Percentiles rank a stretch among this genome's conserved stretches.
These are phyloP conservation scores for Eleutherodactylus coqui DNA, from an alignment of 2,797 vertebrate genomes.

Conservation along the genomic window DNA sequence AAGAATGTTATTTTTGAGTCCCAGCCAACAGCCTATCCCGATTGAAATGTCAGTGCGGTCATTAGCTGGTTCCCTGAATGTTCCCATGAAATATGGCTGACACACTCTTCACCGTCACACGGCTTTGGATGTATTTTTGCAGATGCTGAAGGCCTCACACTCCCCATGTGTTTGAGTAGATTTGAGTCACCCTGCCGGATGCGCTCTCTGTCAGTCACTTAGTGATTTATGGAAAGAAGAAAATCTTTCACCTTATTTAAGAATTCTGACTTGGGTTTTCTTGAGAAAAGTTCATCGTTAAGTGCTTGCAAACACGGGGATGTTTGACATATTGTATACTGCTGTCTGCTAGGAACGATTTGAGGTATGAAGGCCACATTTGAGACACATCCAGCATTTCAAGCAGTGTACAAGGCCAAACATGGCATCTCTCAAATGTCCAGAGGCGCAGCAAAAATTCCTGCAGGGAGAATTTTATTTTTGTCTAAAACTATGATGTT, in stretches of 20 bases:
- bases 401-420: conserved; percentile 9
- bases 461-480: conserved; percentile 1
- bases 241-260: conserved; percentile 64
- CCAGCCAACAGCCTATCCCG: neutral
- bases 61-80: conserved; percentile 35
- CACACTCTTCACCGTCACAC: conserved; percentile 46
- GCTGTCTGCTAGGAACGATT: conserved; percentile 1
- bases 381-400: neutral
- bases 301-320: conserved; percentile 53
- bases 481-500: neutral
- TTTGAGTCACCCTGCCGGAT: conserved; percentile 63
- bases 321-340: conserved; percentile 57
- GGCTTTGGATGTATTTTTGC: conserved; percentile 53
- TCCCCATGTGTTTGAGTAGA: conserved; percentile 56
- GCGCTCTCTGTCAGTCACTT: conserved; percentile 47
- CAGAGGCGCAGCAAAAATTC: neutral
- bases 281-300: conserved; percentile 57
- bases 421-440: neutral
- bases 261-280: conserved; percentile 26
- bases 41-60: conserved; percentile 37
- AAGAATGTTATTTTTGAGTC: neutral
- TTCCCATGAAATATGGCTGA: conserved; percentile 35
- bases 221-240: conserved; percentile 51
- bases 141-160: conserved; percentile 53
- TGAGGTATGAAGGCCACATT: neutral